These are phyloP conservation scores for Drosophila chauvacae DNA, from an alignment of 1,140 invertebrate species.

Conservation along the genomic window DNA sequence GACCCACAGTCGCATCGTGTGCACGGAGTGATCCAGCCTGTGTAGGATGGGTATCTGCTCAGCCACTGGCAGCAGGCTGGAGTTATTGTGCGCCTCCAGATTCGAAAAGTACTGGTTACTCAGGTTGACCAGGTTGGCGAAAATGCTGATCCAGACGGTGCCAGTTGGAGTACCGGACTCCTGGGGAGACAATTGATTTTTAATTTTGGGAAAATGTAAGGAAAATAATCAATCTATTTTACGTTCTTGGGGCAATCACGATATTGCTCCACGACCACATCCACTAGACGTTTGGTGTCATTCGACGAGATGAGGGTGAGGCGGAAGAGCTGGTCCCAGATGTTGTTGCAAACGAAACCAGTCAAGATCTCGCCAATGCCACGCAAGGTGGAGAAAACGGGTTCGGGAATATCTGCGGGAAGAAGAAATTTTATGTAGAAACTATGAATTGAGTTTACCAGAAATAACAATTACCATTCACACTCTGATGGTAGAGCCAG, in stretches of 20 bases:
- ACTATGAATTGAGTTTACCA: background rate
- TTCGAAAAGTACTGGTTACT: constrained; percentile 79
- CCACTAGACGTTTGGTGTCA: constrained; percentile 53
- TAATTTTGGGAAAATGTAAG: too few species aligned
- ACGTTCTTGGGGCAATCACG: constrained; percentile 72
- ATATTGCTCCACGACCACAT: constrained; percentile 66
- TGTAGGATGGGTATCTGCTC: constrained; percentile 93
- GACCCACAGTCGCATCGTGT: constrained; percentile 90
- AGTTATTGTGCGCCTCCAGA: constrained; percentile 71
- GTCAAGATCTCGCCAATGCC: constrained; percentile 91
- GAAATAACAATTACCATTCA: constrained; percentile 84
- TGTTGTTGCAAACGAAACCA: constrained; percentile 89
- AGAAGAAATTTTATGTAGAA: too few species aligned
- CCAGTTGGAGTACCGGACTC: constrained; percentile 71
- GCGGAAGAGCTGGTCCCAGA: constrained; percentile 90
- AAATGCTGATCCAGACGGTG: constrained; percentile 76
- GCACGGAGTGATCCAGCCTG: constrained; percentile 90
- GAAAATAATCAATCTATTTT: background rate
- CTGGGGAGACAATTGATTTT: constrained; percentile 17
- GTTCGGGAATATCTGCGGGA: constrained; percentile 87
- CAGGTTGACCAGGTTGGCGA: constrained; percentile 72
- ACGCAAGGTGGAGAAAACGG: constrained; percentile 88
- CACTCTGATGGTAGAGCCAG: constrained; percentile 88
- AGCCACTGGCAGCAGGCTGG: constrained; percentile 89
- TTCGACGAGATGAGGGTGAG: constrained; percentile 69